phyloP scores from a whole-genome alignment of 2,888 invertebrate species.

The Eupithecia subfuscata region DNA sequence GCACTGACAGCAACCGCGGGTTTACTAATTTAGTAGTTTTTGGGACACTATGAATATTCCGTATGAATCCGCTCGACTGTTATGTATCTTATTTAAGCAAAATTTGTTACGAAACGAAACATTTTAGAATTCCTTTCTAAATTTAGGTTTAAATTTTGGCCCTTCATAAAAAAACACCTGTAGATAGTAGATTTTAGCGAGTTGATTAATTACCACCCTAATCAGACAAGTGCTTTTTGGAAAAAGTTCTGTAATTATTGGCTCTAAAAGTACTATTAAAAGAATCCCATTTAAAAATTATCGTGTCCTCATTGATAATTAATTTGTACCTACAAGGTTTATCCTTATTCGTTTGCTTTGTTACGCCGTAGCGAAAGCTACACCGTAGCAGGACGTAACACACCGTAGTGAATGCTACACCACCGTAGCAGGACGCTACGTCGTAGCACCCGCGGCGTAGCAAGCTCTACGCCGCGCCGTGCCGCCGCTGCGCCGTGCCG shows the following conservation, averaged over 20 bases:
- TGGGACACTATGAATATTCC: neutral
- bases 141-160: neutral
- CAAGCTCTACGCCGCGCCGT: constrained; percentile 2
- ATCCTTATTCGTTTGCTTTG: neutral
- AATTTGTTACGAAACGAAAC: too few relatives aligned
- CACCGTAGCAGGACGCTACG: neutral
- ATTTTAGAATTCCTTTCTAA: neutral
- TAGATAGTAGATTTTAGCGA: too few relatives aligned
- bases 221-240: too few relatives aligned
- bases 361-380: neutral
- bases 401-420: neutral
- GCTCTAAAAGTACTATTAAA: neutral
- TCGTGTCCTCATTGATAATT: neutral
- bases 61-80: neutral
- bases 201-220: too few relatives aligned
- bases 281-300: neutral
- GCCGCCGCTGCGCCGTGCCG: neutral
- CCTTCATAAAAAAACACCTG: neutral
- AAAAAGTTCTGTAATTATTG: neutral
- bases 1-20: neutral
- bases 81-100: neutral
- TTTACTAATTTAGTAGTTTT: neutral
- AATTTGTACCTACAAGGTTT: neutral
- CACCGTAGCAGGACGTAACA: neutral
- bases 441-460: neutral